Evolutionary conservation across 2,797 vertebrate genomes (phyloP).

Genomic region (Balearica regulorum): DNA sequence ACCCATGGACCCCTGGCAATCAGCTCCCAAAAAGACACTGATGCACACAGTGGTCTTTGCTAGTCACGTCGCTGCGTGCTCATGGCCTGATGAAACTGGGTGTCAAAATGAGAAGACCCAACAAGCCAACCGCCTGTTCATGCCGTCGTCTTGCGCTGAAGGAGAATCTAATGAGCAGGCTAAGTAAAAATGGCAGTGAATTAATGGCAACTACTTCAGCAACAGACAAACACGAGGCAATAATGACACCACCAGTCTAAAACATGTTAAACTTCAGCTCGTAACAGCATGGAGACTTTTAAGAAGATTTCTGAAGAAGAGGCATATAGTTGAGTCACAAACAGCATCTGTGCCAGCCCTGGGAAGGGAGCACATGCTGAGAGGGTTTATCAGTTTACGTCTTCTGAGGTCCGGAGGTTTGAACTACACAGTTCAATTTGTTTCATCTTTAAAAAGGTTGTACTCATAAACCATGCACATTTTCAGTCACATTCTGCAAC

Average conservation of each 20-base stretch:
- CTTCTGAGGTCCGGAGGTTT: background rate
- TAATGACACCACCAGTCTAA: background rate
- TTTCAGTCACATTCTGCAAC: background rate
- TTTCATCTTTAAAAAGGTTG: background rate
- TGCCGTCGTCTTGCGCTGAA: fast-evolving
- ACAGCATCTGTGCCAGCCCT: background rate
- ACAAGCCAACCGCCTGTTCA: fast-evolving
- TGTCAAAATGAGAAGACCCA: fast-evolving
- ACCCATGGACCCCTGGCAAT: background rate
- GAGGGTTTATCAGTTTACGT: background rate
- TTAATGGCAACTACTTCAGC: background rate
- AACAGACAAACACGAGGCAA: background rate
- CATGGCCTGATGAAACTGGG: background rate
- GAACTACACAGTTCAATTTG: background rate
- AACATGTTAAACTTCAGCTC: background rate
- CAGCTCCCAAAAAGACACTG: background rate
- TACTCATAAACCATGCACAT: fast-evolving
- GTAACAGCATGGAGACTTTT: fast-evolving
- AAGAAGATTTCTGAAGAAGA: background rate
- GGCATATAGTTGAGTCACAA: background rate
- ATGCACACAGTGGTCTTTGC: background rate
- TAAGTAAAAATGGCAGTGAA: background rate
- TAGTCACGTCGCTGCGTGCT: fast-evolving
- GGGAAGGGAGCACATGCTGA: background rate
- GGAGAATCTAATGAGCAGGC: background rate